phyloP scores from a whole-genome alignment of 2,888 invertebrate genomes.

The Phasia obesa region DNA sequence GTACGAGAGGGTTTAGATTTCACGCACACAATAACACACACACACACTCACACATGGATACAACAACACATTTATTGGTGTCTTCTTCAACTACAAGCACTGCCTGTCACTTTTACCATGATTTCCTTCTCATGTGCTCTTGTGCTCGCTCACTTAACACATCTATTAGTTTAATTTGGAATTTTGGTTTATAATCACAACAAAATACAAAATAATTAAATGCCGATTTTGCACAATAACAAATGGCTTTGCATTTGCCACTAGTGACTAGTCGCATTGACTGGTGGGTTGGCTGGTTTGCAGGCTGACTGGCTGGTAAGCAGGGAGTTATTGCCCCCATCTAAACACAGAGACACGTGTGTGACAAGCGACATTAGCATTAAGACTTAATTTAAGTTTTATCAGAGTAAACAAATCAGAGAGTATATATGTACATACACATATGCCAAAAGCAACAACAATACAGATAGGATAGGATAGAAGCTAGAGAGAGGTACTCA shows the following conservation, averaged over 20 bases:
- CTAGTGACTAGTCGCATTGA: neutral
- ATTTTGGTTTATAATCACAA: constrained; percentile 76
- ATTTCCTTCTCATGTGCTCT: neutral
- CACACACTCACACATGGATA: neutral
- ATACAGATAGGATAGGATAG: neutral
- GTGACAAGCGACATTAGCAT: constrained; percentile 80
- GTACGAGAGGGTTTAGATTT: constrained; percentile 2
- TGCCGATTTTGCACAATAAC: constrained; percentile 78
- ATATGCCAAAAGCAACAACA: constrained; percentile 17
- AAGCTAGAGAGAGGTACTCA: neutral
- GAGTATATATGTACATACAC: constrained; percentile 23
- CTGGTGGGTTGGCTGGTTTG: neutral
- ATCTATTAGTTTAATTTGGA: constrained; percentile 65
- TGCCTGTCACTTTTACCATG: constrained; percentile 19
- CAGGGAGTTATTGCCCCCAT: constrained; percentile 31
- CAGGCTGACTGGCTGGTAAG: neutral
- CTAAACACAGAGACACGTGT: constrained; percentile 77
- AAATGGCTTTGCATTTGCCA: constrained; percentile 31
- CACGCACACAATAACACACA: neutral
- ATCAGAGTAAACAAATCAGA: constrained; percentile 79
- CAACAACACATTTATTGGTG: neutral
- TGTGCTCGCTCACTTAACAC: constrained; percentile 68
- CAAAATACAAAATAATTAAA: constrained; percentile 78
- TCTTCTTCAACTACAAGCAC: neutral
- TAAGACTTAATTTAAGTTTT: constrained; percentile 82